Conservation (phyloP, 2,888 invertebrate species). For the Hoplodrina ambigua region DNA sequence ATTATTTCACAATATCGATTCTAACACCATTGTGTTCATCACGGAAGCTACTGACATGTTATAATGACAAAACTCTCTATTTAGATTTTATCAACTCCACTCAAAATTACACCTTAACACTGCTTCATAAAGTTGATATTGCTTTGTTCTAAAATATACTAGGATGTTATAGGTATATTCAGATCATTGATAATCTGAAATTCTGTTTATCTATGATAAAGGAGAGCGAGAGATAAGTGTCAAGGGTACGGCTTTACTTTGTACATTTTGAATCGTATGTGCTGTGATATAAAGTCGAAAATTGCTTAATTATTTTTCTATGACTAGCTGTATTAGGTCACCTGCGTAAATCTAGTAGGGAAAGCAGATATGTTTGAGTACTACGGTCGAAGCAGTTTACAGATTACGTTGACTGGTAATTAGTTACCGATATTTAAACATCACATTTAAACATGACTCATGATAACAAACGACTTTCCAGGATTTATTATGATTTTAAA, state of each 20-base stretch:
- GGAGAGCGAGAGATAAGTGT: slow-evolving; percentile 46
- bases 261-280: slow-evolving; percentile 11
- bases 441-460: no score
- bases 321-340: neutral
- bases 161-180: slow-evolving; percentile 28
- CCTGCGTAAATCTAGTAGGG: neutral
- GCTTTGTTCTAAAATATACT: neutral
- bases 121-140: neutral
- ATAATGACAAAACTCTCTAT: slow-evolving; percentile 16
- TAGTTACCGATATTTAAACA: no score
- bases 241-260: slow-evolving; percentile 33
- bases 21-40: slow-evolving; percentile 28
- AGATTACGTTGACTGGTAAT: no score
- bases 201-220: slow-evolving; percentile 63
- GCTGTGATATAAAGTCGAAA: neutral
- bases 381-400: neutral
- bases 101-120: slow-evolving; percentile 23
- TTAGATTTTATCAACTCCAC: neutral
- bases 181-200: slow-evolving; percentile 58
- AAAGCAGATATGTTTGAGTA: neutral
- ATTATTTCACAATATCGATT: slow-evolving; percentile 21
- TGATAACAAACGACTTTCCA: no score
- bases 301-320: neutral
- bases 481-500: no score
- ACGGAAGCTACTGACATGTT: slow-evolving; percentile 31